Conservation (phyloP, 2,888 invertebrate species). For the Epirrita christyi region DNA sequence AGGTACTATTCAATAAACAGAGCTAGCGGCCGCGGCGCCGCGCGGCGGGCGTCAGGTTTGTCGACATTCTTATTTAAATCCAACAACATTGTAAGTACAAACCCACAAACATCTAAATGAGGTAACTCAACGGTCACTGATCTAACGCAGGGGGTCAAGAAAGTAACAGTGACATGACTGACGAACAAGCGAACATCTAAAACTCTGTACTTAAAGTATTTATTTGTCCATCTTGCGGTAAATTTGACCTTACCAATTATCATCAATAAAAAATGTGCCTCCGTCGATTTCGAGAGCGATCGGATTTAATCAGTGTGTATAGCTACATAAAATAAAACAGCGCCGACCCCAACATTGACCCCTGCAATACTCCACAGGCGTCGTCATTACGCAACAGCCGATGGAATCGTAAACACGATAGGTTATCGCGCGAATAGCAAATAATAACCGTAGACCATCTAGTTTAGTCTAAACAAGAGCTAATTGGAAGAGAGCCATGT, state of each 20-base stretch:
- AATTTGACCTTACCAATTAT: slow-evolving; percentile 8
- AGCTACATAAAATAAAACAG: slow-evolving; percentile 36
- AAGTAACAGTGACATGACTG: not conserved
- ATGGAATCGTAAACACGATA: slow-evolving; percentile 45
- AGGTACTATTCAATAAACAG: slow-evolving; percentile 13
- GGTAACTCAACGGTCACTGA: too few species aligned
- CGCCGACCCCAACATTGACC: slow-evolving; percentile 38
- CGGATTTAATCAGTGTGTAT: slow-evolving; percentile 11
- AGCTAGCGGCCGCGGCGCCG: too few species aligned
- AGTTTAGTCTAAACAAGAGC: slow-evolving; percentile 32
- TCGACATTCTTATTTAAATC: slow-evolving; percentile 24
- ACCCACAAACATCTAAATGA: not conserved
- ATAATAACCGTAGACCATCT: slow-evolving; percentile 22
- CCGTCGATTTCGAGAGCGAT: slow-evolving; percentile 3
- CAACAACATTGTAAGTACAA: not conserved
- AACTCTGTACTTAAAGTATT: too few species aligned
- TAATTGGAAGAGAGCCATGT: slow-evolving; percentile 30
- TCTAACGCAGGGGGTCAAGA: not conserved
- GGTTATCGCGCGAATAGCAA: slow-evolving; percentile 40
- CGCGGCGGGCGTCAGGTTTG: slow-evolving; percentile 30
- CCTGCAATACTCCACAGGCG: slow-evolving; percentile 34
- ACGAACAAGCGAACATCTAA: too few species aligned
- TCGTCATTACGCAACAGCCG: slow-evolving; percentile 35
- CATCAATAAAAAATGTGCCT: slow-evolving; percentile 4
- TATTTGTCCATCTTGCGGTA: slow-evolving; percentile 7